Evolutionary conservation across 2,888 invertebrate genomes (phyloP), one percentile per base, ranked within the genome.

Genomic region (Mactromeris polynyma): DNA sequence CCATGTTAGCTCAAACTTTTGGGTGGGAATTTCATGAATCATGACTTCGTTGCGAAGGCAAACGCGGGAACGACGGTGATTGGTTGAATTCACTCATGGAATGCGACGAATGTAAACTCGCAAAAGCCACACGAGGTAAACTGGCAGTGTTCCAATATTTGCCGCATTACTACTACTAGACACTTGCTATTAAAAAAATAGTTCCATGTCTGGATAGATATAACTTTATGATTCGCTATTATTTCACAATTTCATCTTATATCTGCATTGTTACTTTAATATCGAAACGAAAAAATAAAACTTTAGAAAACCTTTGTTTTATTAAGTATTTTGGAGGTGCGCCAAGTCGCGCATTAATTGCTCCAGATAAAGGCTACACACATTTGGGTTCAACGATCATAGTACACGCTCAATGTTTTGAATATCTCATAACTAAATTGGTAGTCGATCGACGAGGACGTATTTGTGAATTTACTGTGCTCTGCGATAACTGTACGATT

Each of bases 401-500:
- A 94, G 94, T 94, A 95, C 92, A 93, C 90, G 93, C 92, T 87
- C 91, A 89, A 89, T 91, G 92, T 90, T 93, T 93, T 90, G 92
- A 93, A 91, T 89, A 78, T 81, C 87, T 90, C 92, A 92, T 86
- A 92, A 86, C 90, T 78, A 88, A 83, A 81, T 88, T 90, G 88
- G 88, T 64, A 87, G 88, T 83, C 80, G 81, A 81, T 54, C 73
- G 84, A 81, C 85, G 86, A 77, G 85, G 92, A 92, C 93, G 92
- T 85, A 80, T 77, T 86, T 69, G 87, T 54, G 73, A 83, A 83
- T 86, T 87, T 73, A 82, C 79, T 88, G 69, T 82, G 51, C 64
- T 58, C 69, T 86, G 40, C 81, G 54, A 79, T 81, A 88, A 88
- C 85, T 90, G 85, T 84, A 86, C 83, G 38, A 84, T 79, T 73